Base-by-base conservation (phyloP, 2,113 vertebrate genomes). In the Lontra canadensis region DNA sequence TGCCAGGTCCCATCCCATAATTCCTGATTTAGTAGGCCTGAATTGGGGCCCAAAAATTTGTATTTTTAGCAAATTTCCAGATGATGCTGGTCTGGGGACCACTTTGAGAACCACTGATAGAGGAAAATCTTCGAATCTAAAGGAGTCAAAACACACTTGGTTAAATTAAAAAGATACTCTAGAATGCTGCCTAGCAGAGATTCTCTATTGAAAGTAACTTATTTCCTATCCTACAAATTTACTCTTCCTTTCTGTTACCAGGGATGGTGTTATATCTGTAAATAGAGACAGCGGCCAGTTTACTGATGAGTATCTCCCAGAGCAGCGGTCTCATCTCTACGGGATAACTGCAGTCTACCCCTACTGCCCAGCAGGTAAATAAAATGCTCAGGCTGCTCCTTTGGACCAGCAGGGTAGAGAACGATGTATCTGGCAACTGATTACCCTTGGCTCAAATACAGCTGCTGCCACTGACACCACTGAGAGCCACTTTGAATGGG, bases 281-380 rank as follows among this genome's bases (percentile, higher is more conserved):
- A 98, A 98, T 85, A 99, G 99, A 98, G 99, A 99, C 82, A 99
- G 97, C 0, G 99, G 99, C 44, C 98, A 99, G 95, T 98, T 99
- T 57, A 99, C 98, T 0, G 99, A 99, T 0, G 99, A 99, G 94
- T 99, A 99, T 95, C 99, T 99, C 34, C 99, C 99, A 0, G 99
- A 99, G 86, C 99, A 99, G 98, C 98, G 99, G 55, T 99, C 99
- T 7, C 99, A 99, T 69, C 99, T 99, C 96, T 99, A 99, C 0
- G 99, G 99, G 94, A 99, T 99, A 96, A 99, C 99, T 69, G 99
- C 99, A 2, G 99, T 99, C 81, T 99, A 99, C 52, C 99, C 99
- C 84, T 99, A 99, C 97, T 99, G 99, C 98, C 99, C 99, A 96
- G 98, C 99, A 99, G 99, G 99, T 99, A 98, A 98, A 92, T 11